Base-by-base conservation (phyloP, 1,140 invertebrate genomes). In the Cylas formicarius region DNA sequence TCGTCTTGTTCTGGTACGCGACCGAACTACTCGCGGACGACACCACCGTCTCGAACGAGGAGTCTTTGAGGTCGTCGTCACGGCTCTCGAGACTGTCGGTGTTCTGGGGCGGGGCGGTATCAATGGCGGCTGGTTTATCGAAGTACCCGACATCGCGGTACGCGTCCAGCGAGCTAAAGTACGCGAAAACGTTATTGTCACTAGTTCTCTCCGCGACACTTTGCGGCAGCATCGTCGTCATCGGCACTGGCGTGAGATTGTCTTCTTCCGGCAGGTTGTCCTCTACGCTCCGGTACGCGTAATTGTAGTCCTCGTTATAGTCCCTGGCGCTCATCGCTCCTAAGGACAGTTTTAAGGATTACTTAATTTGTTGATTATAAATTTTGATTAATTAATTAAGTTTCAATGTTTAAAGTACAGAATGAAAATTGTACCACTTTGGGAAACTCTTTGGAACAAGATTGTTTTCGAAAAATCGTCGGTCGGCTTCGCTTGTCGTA, bases 261-360 rank as follows among this genome's bases (percentile, higher is more conserved):
- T 50, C 46, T 44, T 63, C 60, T 35, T 50, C 47, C 4, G 56
- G 55, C 28, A 65, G 49, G 55, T 67, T 66, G 53, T 67, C 65
- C 48, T 66, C 65, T 33, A 57, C 63, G 65, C 77, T 80, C 44
- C 72, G 68, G 64, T 82, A 82, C 53, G 75, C 73, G 64, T 80
- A 80, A 64, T 82, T 82, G 50, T 76, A 80, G 59, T 83, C 74
- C 62, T 81, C 78, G 68, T 82, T 80, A 63, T 78, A 79, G 41
- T 56, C 68, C 60, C 66, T 67, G 62, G 61, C 72, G 68, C 57
- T 72, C 10, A 71, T 61, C 40, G 67, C 61, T 63, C 69, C 46
- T 48, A 34, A 16, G 42, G 42, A 36, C 8, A 4, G 17, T 16
- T n/a, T n/a, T n/a, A n/a, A n/a, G n/a, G n/a, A n/a, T n/a, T n/a